Evolutionary conservation across 1,140 invertebrate genomes (phyloP), one percentile per base, ranked within the genome.

Genomic region (Augochlora pura): DNA sequence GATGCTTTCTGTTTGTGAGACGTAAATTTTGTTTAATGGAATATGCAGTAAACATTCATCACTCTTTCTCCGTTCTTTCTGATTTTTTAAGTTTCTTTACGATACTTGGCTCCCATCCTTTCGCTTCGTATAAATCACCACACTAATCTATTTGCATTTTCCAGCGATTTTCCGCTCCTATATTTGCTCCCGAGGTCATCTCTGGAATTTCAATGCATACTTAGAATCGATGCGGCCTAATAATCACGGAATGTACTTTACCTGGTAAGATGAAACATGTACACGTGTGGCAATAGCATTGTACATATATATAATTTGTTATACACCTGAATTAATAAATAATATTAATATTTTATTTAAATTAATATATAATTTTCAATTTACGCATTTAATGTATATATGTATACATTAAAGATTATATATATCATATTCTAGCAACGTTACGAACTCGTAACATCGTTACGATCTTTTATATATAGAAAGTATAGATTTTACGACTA

Each of bases 231-330:
- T 32, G 54, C 57, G 77, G 60, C 64, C 73, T 84, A 38, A 63
- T 83, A 79, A 80, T 67, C 77, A 63, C 39, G 32, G 83, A 78
- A 78, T 65, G 76, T 21, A 49, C 18, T 38, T 62, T 73, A 67
- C 49, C 23, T 23, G 59, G 66, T 38, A 70, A 78, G 38, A 64
- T 14, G 38, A 18, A 27, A 52, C 16, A 52, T 69, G 60, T 14
- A 38, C 38, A 52, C n/a, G 16, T 52, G 57, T 32, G 46, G 32
- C 23, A 23, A 14, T 14, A 12, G 6, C 23, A 9, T 32, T n/a
- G 39, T 38, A n/a, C 18, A n/a, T 62, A 32, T 32, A 10, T 14
- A 75, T 32, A 32, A n/a, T n/a, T n/a, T n/a, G n/a, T n/a, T n/a
- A n/a, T n/a, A n/a, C n/a, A n/a, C n/a, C n/a, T n/a, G n/a, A n/a